These are phyloP conservation scores for Coranthus polyacanthus DNA, from an alignment of 2,797 vertebrate species.

Conservation along the genomic window DNA sequence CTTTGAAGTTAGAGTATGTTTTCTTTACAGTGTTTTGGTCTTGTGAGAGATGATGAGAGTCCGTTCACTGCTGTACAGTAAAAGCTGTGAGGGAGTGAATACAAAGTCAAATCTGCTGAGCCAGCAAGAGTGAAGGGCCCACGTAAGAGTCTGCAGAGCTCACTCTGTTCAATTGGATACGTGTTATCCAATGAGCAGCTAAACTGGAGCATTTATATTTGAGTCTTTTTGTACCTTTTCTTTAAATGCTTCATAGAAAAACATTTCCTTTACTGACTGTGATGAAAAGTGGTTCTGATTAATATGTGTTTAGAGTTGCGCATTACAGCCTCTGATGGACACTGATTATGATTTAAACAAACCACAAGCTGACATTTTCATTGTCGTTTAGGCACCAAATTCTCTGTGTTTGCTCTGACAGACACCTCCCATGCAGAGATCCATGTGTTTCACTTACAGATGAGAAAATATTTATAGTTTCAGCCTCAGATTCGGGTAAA, in stretches of 20 bases:
- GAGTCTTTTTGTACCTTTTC: neutral
- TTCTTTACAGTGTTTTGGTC: neutral
- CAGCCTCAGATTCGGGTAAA: neutral
- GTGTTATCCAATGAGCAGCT: conserved; percentile 17
- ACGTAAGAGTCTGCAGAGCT: conserved; percentile 63
- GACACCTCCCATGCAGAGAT: neutral
- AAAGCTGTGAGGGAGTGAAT: conserved; percentile 42
- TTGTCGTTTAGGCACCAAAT: neutral
- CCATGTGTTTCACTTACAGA: neutral
- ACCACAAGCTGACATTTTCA: neutral
- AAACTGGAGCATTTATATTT: conserved; percentile 2
- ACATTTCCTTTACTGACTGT: neutral
- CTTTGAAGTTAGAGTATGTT: neutral
- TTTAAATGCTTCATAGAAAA: conserved; percentile 1
- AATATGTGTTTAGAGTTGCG: conserved; percentile 15
- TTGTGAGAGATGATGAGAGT: conserved; percentile 14
- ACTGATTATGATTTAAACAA: conserved; percentile 12
- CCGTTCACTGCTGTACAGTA: conserved; percentile 37
- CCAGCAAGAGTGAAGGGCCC: conserved; percentile 61
- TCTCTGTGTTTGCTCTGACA: neutral
- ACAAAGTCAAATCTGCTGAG: conserved; percentile 78
- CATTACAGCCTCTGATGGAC: conserved; percentile 36
- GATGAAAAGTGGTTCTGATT: neutral
- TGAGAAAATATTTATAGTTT: neutral
- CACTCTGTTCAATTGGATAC: conserved; percentile 24